Conservation (phyloP, 2,113 vertebrate genomes). For the Grammomys dolichurus region DNA sequence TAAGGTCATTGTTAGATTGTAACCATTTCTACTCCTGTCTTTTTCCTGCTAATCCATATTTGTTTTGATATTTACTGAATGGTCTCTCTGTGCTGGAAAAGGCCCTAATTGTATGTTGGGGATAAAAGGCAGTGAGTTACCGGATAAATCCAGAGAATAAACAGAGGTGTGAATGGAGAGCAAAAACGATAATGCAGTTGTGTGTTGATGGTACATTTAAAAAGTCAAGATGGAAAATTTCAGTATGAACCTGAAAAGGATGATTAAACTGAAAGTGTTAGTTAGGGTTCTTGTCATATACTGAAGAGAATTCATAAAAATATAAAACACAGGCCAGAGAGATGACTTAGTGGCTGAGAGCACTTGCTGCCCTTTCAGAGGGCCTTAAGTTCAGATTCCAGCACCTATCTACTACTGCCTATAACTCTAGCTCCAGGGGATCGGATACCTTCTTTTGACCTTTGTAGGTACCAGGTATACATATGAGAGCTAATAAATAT, state of each 20-base stretch:
- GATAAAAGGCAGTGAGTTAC: neutral
- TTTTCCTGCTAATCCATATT: neutral
- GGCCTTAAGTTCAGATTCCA: neutral
- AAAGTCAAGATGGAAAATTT: neutral
- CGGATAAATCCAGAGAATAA: neutral
- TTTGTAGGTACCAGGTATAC: neutral
- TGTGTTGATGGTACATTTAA: neutral
- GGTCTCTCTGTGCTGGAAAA: neutral
- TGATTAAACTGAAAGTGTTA: neutral
- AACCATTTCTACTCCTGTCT: neutral
- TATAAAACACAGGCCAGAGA: neutral
- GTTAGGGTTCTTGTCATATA: neutral
- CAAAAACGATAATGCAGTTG: neutral
- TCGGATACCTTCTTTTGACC: neutral
- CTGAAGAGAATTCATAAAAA: neutral
- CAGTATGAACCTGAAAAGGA: neutral
- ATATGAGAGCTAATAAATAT: neutral
- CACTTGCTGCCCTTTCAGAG: neutral
- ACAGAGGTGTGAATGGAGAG: neutral
- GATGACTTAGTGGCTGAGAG: neutral
- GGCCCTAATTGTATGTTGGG: neutral
- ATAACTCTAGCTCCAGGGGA: neutral
- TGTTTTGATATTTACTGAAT: neutral
- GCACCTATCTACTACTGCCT: neutral
- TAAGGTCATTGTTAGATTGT: slow-evolving; percentile 53